Conservation (phyloP, 2,797 vertebrate species). For the Cottoperca gobio region DNA sequence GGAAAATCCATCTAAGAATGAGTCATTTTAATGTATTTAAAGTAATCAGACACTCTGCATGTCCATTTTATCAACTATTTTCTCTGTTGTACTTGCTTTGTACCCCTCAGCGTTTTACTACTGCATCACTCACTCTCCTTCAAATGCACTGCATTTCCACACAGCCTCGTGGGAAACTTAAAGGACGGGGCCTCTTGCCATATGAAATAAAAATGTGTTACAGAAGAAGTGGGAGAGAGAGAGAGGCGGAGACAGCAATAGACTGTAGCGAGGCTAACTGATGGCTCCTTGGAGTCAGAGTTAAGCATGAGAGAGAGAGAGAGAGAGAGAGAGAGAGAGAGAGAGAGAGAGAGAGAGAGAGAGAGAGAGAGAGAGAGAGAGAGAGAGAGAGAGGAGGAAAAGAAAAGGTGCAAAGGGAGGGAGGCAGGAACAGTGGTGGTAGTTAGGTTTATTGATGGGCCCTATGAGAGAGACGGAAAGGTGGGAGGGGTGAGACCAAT, state of each 20-base stretch:
- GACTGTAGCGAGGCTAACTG: slow-evolving; percentile 48
- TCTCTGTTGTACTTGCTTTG: slow-evolving; percentile 14
- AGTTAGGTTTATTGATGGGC: slow-evolving; percentile 59
- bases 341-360: too few relatives aligned
- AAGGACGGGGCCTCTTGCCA: slow-evolving; percentile 44
- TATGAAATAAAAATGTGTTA: slow-evolving; percentile 54
- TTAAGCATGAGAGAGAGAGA: slow-evolving; percentile 35
- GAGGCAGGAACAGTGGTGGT: slow-evolving; percentile 40
- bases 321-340: background rate
- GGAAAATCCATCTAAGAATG: slow-evolving; percentile 14
- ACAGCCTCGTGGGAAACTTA: slow-evolving; percentile 47
- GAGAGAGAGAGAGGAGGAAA: too few relatives aligned
- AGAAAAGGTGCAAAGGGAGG: slow-evolving; percentile 44
- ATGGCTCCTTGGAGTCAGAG: slow-evolving; percentile 57
- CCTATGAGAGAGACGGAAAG: slow-evolving; percentile 28
- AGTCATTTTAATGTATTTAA: slow-evolving; percentile 39
- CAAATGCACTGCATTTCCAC: slow-evolving; percentile 38
- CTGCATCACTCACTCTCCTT: slow-evolving; percentile 31
- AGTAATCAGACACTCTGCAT: slow-evolving; percentile 11
- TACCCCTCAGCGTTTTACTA: slow-evolving; percentile 1
- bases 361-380: too few relatives aligned
- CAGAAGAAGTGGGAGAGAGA: slow-evolving; percentile 13
- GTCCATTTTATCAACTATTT: slow-evolving; percentile 37
- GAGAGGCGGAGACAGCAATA: slow-evolving; percentile 11
- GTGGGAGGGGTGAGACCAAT: background rate